Conservation (phyloP, 35 echinoderm and acorn worm species). For the Lytechinus pictus region DNA sequence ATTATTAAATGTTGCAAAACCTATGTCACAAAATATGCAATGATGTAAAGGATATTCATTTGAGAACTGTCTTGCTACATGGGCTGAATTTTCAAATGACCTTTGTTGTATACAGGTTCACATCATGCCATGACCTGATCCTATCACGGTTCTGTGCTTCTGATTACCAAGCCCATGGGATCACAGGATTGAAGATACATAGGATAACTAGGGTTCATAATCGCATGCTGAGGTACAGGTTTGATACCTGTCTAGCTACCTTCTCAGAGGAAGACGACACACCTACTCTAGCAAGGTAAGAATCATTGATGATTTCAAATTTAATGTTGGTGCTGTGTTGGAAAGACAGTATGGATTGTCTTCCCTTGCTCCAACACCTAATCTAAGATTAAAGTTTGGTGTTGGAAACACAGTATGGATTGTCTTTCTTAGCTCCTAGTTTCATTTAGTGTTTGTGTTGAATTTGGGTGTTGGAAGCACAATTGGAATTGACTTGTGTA, state of each 20-base stretch:
- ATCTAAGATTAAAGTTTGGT: too few species aligned
- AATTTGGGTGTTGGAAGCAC: too few species aligned
- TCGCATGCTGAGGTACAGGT: constrained; percentile 84
- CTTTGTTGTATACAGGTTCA: constrained; percentile 65
- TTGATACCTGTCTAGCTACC: constrained; percentile 76
- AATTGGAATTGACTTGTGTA: too few species aligned
- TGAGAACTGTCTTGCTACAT: neutral
- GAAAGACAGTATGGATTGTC: too few species aligned
- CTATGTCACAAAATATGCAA: too few species aligned
- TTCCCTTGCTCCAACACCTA: too few species aligned
- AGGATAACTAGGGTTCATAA: constrained; percentile 93
- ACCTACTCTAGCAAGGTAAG: constrained; percentile 78
- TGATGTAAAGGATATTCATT: neutral
- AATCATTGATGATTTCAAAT: too few species aligned
- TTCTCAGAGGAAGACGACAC: constrained; percentile 81
- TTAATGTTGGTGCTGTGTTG: too few species aligned
- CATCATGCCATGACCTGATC: constrained; percentile 97
- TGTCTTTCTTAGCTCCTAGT: too few species aligned
- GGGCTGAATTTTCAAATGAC: neutral
- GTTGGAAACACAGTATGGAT: too few species aligned
- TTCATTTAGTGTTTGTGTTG: too few species aligned
- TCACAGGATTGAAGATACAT: constrained; percentile 95
- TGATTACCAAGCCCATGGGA: constrained; percentile 83
- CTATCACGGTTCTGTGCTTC: constrained; percentile 95
- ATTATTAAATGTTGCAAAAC: too few species aligned